A percentile compares a stretch with the other conserved stretches of the same genome.
phyloP scores from a whole-genome alignment of 2,888 invertebrate species.

The Andrena marginata region DNA sequence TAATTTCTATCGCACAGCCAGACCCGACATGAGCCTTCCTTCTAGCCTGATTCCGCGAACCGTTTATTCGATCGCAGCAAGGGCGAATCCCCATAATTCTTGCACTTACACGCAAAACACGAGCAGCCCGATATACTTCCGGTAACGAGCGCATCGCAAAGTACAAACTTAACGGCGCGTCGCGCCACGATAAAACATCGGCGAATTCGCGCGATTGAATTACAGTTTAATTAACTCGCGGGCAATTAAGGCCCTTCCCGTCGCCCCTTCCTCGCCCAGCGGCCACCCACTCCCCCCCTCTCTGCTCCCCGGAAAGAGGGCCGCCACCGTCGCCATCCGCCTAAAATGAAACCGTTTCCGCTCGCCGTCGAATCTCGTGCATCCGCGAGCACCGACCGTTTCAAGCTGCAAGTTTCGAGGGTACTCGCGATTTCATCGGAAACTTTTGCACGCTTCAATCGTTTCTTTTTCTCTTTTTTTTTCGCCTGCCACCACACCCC shows the following conservation, averaged over 20 bases:
- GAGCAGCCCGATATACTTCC: slow-evolving; percentile 62
- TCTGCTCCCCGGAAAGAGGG: slow-evolving; percentile 41
- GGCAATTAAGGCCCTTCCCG: slow-evolving; percentile 80
- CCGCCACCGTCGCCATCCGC: slow-evolving; percentile 63
- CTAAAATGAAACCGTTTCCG: slow-evolving; percentile 72
- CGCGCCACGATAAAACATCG: slow-evolving; percentile 82
- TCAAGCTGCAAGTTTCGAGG: slow-evolving; percentile 77
- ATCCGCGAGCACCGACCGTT: slow-evolving; percentile 72
- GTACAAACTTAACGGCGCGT: slow-evolving; percentile 72
- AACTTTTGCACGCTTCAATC: slow-evolving; percentile 78
- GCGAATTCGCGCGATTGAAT: slow-evolving; percentile 84
- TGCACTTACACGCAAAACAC: slow-evolving; percentile 62
- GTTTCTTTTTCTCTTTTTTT: slow-evolving; percentile 51
- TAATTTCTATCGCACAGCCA: neutral
- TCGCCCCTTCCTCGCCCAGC: slow-evolving; percentile 29
- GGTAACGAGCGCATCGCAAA: slow-evolving; percentile 71
- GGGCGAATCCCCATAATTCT: slow-evolving; percentile 59
- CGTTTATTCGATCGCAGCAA: slow-evolving; percentile 50
- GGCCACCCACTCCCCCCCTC: slow-evolving; percentile 3
- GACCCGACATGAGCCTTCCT: neutral
- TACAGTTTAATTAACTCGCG: slow-evolving; percentile 84
- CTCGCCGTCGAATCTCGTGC: slow-evolving; percentile 76
- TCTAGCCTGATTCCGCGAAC: slow-evolving; percentile 37
- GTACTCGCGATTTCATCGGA: slow-evolving; percentile 81
- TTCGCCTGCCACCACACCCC: neutral